A percentile compares a stretch with the other conserved stretches of the same genome.
phyloP scores from a whole-genome alignment of 2,888 invertebrate species.

The Drosophila meridiana region DNA sequence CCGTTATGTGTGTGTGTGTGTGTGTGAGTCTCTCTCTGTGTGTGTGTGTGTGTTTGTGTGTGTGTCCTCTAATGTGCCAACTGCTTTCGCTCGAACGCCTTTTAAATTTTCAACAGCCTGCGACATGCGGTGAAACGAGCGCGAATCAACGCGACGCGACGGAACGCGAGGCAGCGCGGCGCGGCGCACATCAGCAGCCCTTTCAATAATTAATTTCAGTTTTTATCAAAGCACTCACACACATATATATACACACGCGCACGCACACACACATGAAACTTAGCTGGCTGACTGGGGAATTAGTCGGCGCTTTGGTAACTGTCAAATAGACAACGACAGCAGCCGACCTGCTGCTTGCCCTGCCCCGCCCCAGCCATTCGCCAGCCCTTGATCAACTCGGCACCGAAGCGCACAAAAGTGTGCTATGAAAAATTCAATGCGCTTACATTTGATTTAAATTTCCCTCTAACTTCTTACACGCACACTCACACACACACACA shows the following conservation, averaged over 20 bases:
- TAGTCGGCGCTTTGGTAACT: constrained; percentile 50
- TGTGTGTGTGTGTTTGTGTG: constrained; percentile 22
- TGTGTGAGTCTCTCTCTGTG: constrained; percentile 7
- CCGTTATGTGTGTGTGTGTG: constrained; percentile 12
- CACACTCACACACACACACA: neutral
- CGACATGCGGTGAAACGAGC: constrained; percentile 52
- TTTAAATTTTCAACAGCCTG: constrained; percentile 72
- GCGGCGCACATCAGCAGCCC: constrained; percentile 43
- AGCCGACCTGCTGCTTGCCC: neutral
- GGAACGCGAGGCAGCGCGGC: constrained; percentile 26
- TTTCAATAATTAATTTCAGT: constrained; percentile 80
- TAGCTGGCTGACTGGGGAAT: constrained; percentile 62
- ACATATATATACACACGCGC: constrained; percentile 37
- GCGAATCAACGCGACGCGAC: constrained; percentile 41
- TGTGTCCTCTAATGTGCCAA: constrained; percentile 71
- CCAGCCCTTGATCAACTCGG: neutral
- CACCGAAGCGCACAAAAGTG: constrained; percentile 45
- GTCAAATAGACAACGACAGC: constrained; percentile 65
- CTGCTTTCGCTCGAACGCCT: constrained; percentile 81
- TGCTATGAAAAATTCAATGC: constrained; percentile 70
- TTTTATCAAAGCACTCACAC: constrained; percentile 71
- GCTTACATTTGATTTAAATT: constrained; percentile 77
- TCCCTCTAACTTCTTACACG: constrained; percentile 40
- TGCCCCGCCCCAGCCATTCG: neutral
- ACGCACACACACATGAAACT: constrained; percentile 14